Conservation (phyloP, 2,888 invertebrate genomes). For the Eristalinus aeneus region DNA sequence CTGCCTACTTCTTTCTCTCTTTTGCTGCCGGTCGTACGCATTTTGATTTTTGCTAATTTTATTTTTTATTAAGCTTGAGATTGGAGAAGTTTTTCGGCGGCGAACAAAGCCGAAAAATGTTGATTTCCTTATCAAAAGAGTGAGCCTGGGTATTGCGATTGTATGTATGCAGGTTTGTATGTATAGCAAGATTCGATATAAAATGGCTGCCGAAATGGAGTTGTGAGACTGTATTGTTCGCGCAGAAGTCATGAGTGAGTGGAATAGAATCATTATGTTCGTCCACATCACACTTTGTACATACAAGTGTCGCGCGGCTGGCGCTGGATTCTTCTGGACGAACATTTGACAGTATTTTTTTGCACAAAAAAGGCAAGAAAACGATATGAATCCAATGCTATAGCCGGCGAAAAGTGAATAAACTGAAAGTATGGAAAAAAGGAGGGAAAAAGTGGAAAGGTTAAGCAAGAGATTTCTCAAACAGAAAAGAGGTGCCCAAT, state of each 20-base stretch:
- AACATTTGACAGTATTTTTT: conserved; percentile 39
- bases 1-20: conserved; percentile 33
- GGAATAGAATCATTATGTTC: conserved; percentile 39
- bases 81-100: conserved; percentile 4
- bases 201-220: conserved; percentile 64
- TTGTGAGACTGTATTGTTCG: conserved; percentile 46
- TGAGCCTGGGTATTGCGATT: conserved; percentile 39
- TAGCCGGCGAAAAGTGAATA: conserved; percentile 4
- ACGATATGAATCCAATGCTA: conserved; percentile 7
- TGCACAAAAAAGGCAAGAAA: conserved; percentile 2
- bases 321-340: conserved; percentile 51
- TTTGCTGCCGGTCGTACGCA: not conserved
- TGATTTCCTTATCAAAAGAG: conserved; percentile 61
- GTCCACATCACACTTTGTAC: conserved; percentile 12
- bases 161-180: conserved; percentile 38
- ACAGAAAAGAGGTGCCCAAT: not conserved
- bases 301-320: conserved; percentile 18
- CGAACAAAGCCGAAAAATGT: conserved; percentile 29
- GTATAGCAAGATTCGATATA: conserved; percentile 51
- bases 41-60: conserved; percentile 12
- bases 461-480: not conserved
- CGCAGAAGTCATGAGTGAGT: conserved; percentile 53
- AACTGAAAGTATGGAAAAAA: not conserved
- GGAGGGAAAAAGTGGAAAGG: conserved; percentile 18
- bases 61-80: conserved; percentile 24